Conservation (phyloP, 92 coral and sea anemone species). For the Palythoa heliodiscus region DNA sequence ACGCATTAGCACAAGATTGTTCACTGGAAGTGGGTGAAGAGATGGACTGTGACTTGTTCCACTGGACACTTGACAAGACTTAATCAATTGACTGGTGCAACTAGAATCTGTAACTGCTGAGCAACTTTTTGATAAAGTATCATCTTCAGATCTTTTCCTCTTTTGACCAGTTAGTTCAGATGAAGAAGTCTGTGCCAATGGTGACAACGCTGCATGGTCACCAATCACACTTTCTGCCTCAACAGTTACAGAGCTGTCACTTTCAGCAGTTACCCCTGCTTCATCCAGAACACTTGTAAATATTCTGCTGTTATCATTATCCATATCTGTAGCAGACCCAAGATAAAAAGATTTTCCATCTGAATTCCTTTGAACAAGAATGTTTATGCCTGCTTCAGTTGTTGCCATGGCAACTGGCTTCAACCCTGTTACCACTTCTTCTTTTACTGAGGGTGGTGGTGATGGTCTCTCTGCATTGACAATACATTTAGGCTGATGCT, state of each 20-base stretch:
- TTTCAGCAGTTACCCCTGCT: slow-evolving; percentile 44
- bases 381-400: slow-evolving; percentile 74
- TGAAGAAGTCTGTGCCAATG: slow-evolving; percentile 2
- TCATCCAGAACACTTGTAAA: slow-evolving; percentile 74
- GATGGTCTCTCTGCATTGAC: slow-evolving; percentile 44
- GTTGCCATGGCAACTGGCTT: slow-evolving; percentile 83
- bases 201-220: slow-evolving; percentile 65
- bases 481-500: slow-evolving; percentile 75
- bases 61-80: not conserved
- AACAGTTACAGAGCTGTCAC: slow-evolving; percentile 76
- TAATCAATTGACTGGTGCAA: not conserved
- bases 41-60: slow-evolving; percentile 46
- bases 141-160: slow-evolving; percentile 59
- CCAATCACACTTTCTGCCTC: slow-evolving; percentile 74
- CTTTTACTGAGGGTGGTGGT: slow-evolving; percentile 14
- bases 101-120: not conserved
- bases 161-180: slow-evolving; percentile 55
- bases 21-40: slow-evolving; percentile 66
- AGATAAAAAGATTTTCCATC: slow-evolving; percentile 66
- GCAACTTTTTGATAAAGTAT: not conserved
- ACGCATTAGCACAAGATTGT: slow-evolving; percentile 65
- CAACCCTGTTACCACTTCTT: slow-evolving; percentile 69
- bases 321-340: slow-evolving; percentile 79
- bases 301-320: slow-evolving; percentile 65
- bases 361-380: slow-evolving; percentile 62